Evolutionary conservation across 2,797 vertebrate genomes (phyloP).

Genomic region (Glyptemys insculpta): DNA sequence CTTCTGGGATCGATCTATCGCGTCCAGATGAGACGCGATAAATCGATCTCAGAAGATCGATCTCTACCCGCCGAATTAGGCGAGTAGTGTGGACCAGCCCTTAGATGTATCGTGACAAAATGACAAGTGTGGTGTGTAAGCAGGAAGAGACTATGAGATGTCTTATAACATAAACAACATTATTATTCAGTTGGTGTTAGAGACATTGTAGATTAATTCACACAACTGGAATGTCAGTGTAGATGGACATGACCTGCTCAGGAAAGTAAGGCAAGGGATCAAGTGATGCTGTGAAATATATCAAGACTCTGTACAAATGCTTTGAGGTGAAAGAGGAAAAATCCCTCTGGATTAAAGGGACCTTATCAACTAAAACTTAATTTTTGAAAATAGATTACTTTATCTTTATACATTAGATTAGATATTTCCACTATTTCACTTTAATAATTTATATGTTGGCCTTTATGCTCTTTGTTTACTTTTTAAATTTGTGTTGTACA

Average conservation of each 20-base stretch:
- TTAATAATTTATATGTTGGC: not conserved
- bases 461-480: conserved; percentile 6
- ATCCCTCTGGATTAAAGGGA: not conserved
- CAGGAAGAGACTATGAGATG: not conserved
- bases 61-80: too few species aligned
- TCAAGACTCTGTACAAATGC: not conserved
- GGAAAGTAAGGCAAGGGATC: not conserved
- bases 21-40: too few species aligned
- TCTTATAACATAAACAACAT: not conserved
- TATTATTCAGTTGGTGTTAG: conserved; percentile 10
- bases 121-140: not conserved
- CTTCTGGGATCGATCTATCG: too few species aligned
- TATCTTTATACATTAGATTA: not conserved
- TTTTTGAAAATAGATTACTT: not conserved
- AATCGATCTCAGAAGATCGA: too few species aligned
- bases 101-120: conserved; percentile 7
- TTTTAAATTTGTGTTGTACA: not conserved
- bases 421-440: too few species aligned
- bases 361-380: not conserved
- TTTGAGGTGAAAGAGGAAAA: not conserved
- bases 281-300: not conserved
- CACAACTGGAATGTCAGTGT: not conserved
- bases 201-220: not conserved
- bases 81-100: too few species aligned
- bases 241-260: not conserved